Evolutionary conservation across 1,140 invertebrate genomes (phyloP), one percentile per base, ranked within the genome.

Genomic region (Drosophila asahinai): DNA sequence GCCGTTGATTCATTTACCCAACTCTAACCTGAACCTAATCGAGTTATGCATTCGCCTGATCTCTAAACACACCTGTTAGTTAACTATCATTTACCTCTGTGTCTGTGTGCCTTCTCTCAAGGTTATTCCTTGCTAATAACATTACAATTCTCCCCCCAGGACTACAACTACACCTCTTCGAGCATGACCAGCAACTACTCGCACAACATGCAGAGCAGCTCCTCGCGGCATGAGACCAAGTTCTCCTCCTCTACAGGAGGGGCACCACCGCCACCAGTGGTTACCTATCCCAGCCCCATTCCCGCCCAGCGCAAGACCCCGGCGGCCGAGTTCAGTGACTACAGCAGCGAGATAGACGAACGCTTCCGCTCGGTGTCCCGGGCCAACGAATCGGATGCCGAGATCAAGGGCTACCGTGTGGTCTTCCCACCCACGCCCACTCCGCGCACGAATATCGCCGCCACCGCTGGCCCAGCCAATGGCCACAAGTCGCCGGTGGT

Each of bases 321-420:
- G 95, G 95, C 86, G 80, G 94, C 95, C 51, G 95, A 96, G 93
- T 96, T 96, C 83, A 95, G 95, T 82, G 96, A 97, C 81, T 96
- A 96, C 77, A 96, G 96, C 92, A 97, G 96, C 83, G 96, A 97
- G 83, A 96, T 95, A 67, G 96, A 96, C 57, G 94, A 94, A 38
- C 94, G 94, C 68, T 95, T 96, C 81, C 94, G 94, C 57, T 94
- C 95, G 0, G 92, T 95, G 27, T 96, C 96, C 94, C 93, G 94
- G 3, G 94, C 95, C 12, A 92, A 92, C 40, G 94, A 94, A 68
- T 94, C 94, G 1, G 94, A 95, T 60, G 86, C 93, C 0, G 95
- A 95, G 38, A 94, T 94, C 51, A 93, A 93, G 45, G 83, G 93
- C 8, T 95, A 94, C 74, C 94, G 94, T 78, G 94, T 95, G 6